These are phyloP conservation scores for Campylorhamphus procurvoides DNA, from an alignment of 2,113 vertebrate genomes.

Conservation along the genomic window DNA sequence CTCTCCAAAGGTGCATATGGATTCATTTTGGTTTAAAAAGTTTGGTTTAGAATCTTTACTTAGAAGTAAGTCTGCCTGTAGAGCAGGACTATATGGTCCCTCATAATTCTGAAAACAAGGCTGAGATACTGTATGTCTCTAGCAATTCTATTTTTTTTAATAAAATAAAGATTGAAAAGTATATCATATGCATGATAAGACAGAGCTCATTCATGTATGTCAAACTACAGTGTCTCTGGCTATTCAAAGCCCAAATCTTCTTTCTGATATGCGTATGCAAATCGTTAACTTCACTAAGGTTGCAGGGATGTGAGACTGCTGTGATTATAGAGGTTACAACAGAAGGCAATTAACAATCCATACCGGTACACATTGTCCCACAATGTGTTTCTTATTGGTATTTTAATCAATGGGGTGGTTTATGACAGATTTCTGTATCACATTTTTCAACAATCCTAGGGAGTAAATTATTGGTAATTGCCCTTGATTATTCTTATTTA, in stretches of 20 bases:
- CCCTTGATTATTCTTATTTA: neutral
- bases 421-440: neutral
- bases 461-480: neutral
- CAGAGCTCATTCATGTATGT: neutral
- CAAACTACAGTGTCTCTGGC: neutral
- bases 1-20: neutral
- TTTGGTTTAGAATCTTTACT: constrained; percentile 19
- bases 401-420: neutral
- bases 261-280: neutral
- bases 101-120: neutral
- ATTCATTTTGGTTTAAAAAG: neutral
- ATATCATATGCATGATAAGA: neutral
- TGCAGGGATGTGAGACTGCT: neutral
- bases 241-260: neutral
- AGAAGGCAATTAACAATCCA: neutral
- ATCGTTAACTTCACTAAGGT: neutral
- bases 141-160: neutral
- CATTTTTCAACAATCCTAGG: neutral
- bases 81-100: neutral
- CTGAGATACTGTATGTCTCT: neutral
- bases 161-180: neutral
- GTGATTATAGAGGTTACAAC: neutral
- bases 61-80: neutral
- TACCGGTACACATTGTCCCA: neutral
- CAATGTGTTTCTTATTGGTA: neutral